Conservation (phyloP, 2,797 vertebrate genomes). For the Emys orbicularis region DNA sequence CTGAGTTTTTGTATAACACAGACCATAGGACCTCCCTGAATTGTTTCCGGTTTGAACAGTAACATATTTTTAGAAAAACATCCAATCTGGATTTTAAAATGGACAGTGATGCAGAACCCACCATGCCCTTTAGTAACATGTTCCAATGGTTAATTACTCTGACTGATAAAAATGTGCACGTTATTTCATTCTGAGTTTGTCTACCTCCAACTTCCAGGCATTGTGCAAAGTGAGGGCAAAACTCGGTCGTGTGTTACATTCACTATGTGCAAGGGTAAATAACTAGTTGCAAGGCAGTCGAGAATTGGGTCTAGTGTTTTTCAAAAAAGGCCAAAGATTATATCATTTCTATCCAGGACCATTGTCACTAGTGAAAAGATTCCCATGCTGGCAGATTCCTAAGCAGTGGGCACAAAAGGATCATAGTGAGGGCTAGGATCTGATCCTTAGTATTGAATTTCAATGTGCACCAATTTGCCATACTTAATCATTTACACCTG, state of each 20-base stretch:
- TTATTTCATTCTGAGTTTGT: too few species aligned
- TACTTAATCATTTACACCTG: not conserved
- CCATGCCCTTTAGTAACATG: too few species aligned
- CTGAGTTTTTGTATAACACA: too few species aligned
- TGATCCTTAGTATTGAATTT: not conserved
- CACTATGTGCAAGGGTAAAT: not conserved
- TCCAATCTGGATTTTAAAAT: too few species aligned
- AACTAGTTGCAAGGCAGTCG: not conserved
- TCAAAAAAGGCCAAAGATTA: not conserved
- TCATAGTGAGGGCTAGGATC: rapidly evolving
- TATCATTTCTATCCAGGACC: not conserved
- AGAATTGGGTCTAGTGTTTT: not conserved
- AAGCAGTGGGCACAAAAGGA: not conserved
- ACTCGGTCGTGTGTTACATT: not conserved
- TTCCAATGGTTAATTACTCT: too few species aligned
- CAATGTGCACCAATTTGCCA: not conserved
- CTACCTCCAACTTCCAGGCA: too few species aligned
- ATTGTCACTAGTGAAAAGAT: not conserved
- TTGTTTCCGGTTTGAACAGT: too few species aligned
- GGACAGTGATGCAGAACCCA: too few species aligned
- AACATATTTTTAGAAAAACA: too few species aligned
- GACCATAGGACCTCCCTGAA: too few species aligned
- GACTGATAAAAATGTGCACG: too few species aligned
- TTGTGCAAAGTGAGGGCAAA: too few species aligned
- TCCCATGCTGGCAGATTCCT: not conserved